A percentile compares a stretch with the other conserved stretches of the same genome.
These are phyloP conservation scores for Anoplopoma fimbria DNA, from an alignment of 2,113 vertebrate genomes.

Conservation along the genomic window DNA sequence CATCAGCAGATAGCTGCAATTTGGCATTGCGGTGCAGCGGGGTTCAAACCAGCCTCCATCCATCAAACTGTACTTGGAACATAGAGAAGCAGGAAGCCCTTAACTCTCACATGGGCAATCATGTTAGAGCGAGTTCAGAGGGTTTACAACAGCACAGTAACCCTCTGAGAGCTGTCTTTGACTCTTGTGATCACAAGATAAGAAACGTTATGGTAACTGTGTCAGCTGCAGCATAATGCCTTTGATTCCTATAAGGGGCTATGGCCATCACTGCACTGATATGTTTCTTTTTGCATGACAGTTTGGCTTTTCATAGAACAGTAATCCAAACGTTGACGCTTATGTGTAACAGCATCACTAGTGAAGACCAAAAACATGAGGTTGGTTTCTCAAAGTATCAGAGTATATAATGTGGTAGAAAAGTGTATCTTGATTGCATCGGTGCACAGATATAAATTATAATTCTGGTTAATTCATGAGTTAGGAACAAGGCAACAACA, in stretches of 20 bases:
- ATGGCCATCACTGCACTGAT: neutral
- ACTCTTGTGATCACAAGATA: slow-evolving; percentile 37
- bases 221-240: neutral
- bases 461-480: neutral
- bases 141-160: slow-evolving; percentile 44
- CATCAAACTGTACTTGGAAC: slow-evolving; percentile 75
- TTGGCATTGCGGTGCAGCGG: slow-evolving; percentile 56
- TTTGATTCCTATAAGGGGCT: slow-evolving; percentile 19
- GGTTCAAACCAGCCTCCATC: slow-evolving; percentile 71
- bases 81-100: slow-evolving; percentile 31
- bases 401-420: neutral
- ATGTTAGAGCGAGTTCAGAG: slow-evolving; percentile 27
- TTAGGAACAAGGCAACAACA: neutral
- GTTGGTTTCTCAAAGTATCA: neutral
- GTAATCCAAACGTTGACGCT: neutral
- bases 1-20: slow-evolving; percentile 79
- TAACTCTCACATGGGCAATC: slow-evolving; percentile 40
- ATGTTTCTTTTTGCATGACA: slow-evolving; percentile 15
- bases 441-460: neutral
- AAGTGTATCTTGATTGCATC: neutral
- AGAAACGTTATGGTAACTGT: slow-evolving; percentile 8
- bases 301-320: slow-evolving; percentile 28
- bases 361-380: neutral
- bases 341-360: neutral
- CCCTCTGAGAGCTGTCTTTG: slow-evolving; percentile 38